Conservation (phyloP, 2,888 invertebrate genomes). For the Zygaena filipendulae region DNA sequence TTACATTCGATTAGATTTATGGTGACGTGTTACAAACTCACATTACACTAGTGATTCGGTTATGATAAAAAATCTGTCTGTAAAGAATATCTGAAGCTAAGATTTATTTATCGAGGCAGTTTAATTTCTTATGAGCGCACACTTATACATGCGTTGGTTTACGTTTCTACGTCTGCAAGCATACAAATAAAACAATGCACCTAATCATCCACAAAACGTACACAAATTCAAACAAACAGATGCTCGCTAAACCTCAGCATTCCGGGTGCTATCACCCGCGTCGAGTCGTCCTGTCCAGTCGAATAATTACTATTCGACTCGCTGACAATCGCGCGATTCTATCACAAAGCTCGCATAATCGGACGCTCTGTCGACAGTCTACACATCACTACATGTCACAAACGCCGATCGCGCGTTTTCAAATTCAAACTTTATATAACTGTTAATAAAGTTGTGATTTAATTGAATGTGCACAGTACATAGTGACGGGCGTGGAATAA, state of each 20-base stretch:
- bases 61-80: too few relatives aligned
- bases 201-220: constrained; percentile 8
- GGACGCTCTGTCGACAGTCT: constrained; percentile 46
- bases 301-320: constrained; percentile 65
- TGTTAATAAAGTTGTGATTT: constrained; percentile 8
- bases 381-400: constrained; percentile 32
- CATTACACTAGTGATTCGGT: too few relatives aligned
- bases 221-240: constrained; percentile 32
- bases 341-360: constrained; percentile 65
- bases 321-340: constrained; percentile 66
- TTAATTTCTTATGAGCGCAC: too few relatives aligned
- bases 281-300: constrained; percentile 38
- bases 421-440: constrained; percentile 15
- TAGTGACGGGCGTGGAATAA: constrained; percentile 41
- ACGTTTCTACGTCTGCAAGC: too few relatives aligned
- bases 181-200: too few relatives aligned
- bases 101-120: too few relatives aligned
- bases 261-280: constrained; percentile 29
- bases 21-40: too few relatives aligned
- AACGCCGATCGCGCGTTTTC: constrained; percentile 16
- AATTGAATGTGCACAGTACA: constrained; percentile 13
- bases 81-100: too few relatives aligned
- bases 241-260: constrained; percentile 39
- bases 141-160: too few relatives aligned
- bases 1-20: too few relatives aligned